Base-by-base conservation (phyloP, 2,113 vertebrate species). In the Neofelis nebulosa region DNA sequence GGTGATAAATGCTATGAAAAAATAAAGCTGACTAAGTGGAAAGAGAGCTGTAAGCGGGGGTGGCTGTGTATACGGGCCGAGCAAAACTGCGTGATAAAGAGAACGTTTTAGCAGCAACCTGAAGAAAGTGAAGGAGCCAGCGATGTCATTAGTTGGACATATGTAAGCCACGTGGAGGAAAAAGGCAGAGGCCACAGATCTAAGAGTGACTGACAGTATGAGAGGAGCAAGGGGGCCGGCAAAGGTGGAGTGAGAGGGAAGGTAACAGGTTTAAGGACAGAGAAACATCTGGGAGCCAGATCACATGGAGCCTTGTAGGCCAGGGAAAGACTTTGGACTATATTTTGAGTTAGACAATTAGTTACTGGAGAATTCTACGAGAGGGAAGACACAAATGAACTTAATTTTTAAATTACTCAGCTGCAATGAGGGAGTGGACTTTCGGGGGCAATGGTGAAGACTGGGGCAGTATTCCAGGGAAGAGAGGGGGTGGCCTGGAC, bases 401-500 rank as follows among this genome's bases (percentile, higher is more conserved):
- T 27, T 90, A 15, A 12, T n/a, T 66, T 79, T 29, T 36, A n/a
- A 68, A 52, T 33, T 18, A 12, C 19, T 78, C 4, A 41, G 76
- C 29, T n/a, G 45, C 33, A 78, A 5, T 33, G 55, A 92, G 45
- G 36, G 10, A 63, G 15, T 19, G 21, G 78, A 45, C 19, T 23
- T n/a, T 18, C 1, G 18, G 18, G 48, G 16, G 25, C 5, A 45
- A 15, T 5, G 68, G 33, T 78, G 16, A 50, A n/a, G 66, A 50
- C 1, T 4, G 25, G 52, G 31, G 4, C 2, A 2, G 7, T 4
- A 11, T n/a, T 25, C 15, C 18, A 11, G 36, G 4, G 18, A 5
- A 7, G 65, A 88, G 80, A 13, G 41, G n/a, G 81, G 78, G 83
- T 3, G 4, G n/a, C 16, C 12, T 45, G 71, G 36, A 38, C 6